Percentiles rank a stretch among this genome's conserved stretches.
phyloP scores from a whole-genome alignment of 2,888 invertebrate genomes.

The Lasioglossum morio region DNA sequence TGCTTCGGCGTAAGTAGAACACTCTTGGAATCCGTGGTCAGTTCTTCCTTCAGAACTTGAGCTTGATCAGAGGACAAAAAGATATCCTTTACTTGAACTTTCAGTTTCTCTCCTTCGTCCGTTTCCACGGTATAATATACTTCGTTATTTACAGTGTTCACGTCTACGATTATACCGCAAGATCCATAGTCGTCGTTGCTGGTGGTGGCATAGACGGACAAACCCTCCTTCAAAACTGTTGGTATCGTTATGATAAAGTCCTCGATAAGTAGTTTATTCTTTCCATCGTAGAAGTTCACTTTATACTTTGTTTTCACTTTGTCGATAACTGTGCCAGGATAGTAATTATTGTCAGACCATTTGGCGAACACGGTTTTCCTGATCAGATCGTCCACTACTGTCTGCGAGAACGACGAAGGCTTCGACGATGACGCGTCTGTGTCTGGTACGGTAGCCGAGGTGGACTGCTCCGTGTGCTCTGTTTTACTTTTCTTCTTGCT shows the following conservation, averaged over 20 bases:
- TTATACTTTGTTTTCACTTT: constrained; percentile 87
- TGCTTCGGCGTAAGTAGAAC: constrained; percentile 76
- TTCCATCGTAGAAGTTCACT: constrained; percentile 88
- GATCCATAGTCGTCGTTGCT: constrained; percentile 75
- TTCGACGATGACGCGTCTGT: constrained; percentile 8
- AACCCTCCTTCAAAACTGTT: constrained; percentile 68
- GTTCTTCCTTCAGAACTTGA: constrained; percentile 76
- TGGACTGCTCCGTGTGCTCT: constrained; percentile 30
- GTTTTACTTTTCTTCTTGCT: constrained; percentile 55
- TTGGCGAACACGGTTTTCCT: constrained; percentile 87
- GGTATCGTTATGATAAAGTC: constrained; percentile 86
- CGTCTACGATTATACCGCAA: constrained; percentile 76
- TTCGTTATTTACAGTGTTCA: constrained; percentile 58
- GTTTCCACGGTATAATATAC: constrained; percentile 77
- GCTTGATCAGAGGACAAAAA: constrained; percentile 80
- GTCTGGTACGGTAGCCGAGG: neutral
- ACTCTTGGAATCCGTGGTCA: constrained; percentile 59
- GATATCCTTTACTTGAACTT: constrained; percentile 76
- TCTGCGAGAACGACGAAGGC: neutral
- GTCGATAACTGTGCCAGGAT: constrained; percentile 87
- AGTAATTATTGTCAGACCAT: constrained; percentile 89
- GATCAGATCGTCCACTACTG: constrained; percentile 69
- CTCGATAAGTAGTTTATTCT: constrained; percentile 86
- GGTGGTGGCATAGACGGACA: constrained; percentile 78
- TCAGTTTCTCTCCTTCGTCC: constrained; percentile 75